phyloP scores from a whole-genome alignment of 2,888 invertebrate genomes.

The Mellilla xanthometata region DNA sequence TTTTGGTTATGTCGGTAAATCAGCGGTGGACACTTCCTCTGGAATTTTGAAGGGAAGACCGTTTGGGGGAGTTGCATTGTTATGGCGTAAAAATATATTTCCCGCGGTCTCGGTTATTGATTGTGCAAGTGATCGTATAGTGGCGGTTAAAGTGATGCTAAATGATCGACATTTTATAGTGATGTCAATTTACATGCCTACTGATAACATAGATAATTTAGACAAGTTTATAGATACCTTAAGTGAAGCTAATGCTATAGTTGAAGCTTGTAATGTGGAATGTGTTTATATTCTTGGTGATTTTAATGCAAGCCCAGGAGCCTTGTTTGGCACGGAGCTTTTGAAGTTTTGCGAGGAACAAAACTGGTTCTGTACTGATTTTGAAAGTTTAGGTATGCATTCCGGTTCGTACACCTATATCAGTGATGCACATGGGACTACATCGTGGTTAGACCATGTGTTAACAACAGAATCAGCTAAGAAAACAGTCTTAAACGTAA shows the following conservation, averaged over 20 bases:
- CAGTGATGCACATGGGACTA: constrained; percentile 6
- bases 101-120: neutral
- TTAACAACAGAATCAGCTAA: constrained; percentile 3
- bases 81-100: constrained; percentile 11
- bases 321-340: constrained; percentile 5
- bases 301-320: constrained; percentile 9
- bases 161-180: constrained; percentile 5
- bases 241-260: constrained; percentile 4
- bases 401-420: constrained; percentile 7
- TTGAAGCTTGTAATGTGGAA: constrained; percentile 2
- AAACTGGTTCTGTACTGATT: constrained; percentile 6
- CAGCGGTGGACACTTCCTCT: constrained; percentile 1
- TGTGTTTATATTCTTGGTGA: constrained; percentile 6
- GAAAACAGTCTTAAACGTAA: neutral
- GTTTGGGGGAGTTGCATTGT: neutral
- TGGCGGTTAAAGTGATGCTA: constrained; percentile 3
- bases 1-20: constrained; percentile 1
- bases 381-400: neutral
- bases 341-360: constrained; percentile 4
- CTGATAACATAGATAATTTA: neutral
- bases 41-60: constrained; percentile 12
- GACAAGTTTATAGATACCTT: neutral
- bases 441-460: constrained; percentile 9
- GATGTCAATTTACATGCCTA: constrained; percentile 10
- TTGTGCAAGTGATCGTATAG: neutral